These are phyloP conservation scores for Porites australiensis DNA, from an alignment of 64 coral and sea anemone species.

Conservation along the genomic window DNA sequence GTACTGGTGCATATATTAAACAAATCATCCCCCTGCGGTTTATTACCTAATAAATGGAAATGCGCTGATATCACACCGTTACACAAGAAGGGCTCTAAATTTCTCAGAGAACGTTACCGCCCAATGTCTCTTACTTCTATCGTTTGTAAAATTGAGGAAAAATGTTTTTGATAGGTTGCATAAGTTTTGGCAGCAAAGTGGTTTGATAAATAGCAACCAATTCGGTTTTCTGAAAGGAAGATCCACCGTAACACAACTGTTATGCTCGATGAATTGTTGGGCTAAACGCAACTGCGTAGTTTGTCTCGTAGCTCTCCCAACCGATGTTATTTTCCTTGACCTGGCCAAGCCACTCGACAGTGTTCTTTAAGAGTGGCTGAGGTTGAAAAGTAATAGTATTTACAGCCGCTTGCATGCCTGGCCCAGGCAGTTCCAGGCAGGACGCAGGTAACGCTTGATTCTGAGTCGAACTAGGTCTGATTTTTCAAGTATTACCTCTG, in stretches of 20 bases:
- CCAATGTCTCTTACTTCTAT: no score
- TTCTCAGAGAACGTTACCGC: no score
- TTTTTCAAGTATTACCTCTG: constrained; percentile 11
- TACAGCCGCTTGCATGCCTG: background rate
- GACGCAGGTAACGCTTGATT: no score
- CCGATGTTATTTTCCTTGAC: constrained; percentile 31
- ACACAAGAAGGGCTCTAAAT: background rate
- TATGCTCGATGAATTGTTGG: background rate
- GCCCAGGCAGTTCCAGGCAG: constrained; percentile 32
- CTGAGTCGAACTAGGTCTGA: constrained; percentile 9
- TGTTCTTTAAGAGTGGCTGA: background rate
- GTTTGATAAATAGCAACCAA: background rate
- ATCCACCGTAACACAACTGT: constrained; percentile 20
- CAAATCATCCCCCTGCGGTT: background rate
- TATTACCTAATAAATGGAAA: background rate
- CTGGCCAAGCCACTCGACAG: constrained; percentile 50
- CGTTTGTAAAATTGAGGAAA: background rate
- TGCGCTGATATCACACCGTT: no score
- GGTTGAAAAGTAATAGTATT: background rate
- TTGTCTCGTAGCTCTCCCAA: background rate
- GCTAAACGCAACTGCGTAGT: background rate
- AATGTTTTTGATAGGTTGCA: constrained; percentile 56
- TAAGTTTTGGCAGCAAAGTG: constrained; percentile 2
- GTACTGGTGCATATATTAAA: background rate
- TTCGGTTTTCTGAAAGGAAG: no score